Conservation (phyloP, 2,797 vertebrate species). For the Naso thynnoides region DNA sequence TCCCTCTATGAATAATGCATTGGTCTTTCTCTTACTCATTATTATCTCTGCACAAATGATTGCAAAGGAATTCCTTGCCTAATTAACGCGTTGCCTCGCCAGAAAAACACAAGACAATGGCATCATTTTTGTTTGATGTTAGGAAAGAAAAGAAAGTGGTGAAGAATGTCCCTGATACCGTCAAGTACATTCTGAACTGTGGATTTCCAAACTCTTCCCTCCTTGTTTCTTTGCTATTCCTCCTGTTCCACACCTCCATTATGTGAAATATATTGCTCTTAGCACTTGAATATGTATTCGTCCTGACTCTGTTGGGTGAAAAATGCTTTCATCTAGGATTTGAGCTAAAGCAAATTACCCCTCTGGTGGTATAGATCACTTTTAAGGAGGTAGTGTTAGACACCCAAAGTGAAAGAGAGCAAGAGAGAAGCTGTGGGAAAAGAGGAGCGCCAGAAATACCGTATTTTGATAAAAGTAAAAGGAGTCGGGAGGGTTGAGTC, state of each 20-base stretch:
- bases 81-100: slow-evolving; percentile 57
- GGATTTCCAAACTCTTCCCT: slow-evolving; percentile 25
- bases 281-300: slow-evolving; percentile 68
- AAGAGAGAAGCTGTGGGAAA: neutral
- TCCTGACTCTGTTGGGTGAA: slow-evolving; percentile 63
- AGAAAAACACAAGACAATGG: slow-evolving; percentile 44
- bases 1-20: slow-evolving; percentile 64
- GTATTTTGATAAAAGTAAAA: slow-evolving; percentile 38
- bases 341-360: slow-evolving; percentile 76
- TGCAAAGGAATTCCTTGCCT: slow-evolving; percentile 51
- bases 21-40: slow-evolving; percentile 56
- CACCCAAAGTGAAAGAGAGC: neutral
- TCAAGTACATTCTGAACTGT: slow-evolving; percentile 11
- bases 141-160: slow-evolving; percentile 1
- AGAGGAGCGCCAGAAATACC: slow-evolving; percentile 36
- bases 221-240: slow-evolving; percentile 34
- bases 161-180: slow-evolving; percentile 18
- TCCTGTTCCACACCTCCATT: slow-evolving; percentile 29
- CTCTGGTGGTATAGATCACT: slow-evolving; percentile 70
- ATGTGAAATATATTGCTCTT: slow-evolving; percentile 60
- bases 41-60: slow-evolving; percentile 41
- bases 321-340: slow-evolving; percentile 77
- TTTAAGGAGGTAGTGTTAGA: slow-evolving; percentile 59
- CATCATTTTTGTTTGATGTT: slow-evolving; percentile 53
- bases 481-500: slow-evolving; percentile 23